These are phyloP conservation scores for Tricholauxania praeusta DNA, from an alignment of 2,888 invertebrate species.

Conservation along the genomic window DNA sequence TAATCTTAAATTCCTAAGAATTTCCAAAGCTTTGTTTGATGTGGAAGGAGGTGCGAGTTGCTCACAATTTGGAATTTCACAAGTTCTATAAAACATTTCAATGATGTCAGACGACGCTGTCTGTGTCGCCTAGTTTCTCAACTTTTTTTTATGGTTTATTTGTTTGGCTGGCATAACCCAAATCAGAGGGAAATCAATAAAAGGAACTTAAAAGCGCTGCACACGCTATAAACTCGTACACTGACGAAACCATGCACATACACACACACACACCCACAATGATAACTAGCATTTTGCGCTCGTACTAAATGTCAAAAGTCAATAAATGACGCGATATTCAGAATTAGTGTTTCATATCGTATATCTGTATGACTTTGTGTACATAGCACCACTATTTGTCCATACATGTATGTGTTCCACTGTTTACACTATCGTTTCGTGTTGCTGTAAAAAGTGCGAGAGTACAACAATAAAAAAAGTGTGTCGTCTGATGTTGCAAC, in stretches of 20 bases:
- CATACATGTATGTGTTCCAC: too few species aligned
- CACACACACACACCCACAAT: not conserved
- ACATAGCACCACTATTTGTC: too few species aligned
- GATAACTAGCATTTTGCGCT: too few species aligned
- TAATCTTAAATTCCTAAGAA: too few species aligned
- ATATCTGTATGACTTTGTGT: too few species aligned
- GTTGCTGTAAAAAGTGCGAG: not conserved
- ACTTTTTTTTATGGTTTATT: conserved; percentile 1
- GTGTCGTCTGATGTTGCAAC: not conserved
- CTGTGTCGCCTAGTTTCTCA: not conserved
- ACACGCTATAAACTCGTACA: not conserved
- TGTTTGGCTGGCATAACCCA: conserved; percentile 18
- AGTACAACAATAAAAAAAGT: not conserved
- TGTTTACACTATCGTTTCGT: conserved; percentile 3
- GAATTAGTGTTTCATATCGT: too few species aligned
- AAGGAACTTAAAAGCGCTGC: conserved; percentile 10
- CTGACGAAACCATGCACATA: not conserved
- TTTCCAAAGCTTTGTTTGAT: too few species aligned
- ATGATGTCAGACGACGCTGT: conserved; percentile 47
- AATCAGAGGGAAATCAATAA: conserved; percentile 50
- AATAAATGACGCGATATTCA: conserved; percentile 21
- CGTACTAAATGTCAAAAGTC: conserved; percentile 33
- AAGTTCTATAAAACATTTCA: conserved; percentile 47
- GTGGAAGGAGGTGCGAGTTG: too few species aligned
- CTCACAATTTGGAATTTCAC: not conserved